A percentile compares a stretch with the other conserved stretches of the same genome.
Conservation (phyloP, 1,140 invertebrate genomes). For the Ostrea denselamellosa region DNA sequence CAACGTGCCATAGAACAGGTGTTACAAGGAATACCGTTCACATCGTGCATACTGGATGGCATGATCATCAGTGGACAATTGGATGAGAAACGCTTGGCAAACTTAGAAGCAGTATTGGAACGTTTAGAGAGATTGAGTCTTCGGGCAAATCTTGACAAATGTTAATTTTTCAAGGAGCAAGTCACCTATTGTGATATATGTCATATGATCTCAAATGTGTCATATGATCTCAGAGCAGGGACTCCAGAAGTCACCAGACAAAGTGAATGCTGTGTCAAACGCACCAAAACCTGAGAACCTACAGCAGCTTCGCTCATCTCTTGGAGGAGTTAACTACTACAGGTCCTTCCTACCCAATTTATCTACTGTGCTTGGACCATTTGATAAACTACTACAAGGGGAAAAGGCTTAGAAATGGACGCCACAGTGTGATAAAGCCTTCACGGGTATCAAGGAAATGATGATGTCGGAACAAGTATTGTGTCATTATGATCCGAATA, state of each 20-base stretch:
- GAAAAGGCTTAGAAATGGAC: too few species aligned
- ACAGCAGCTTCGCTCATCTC: too few species aligned
- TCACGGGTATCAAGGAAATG: conserved; percentile 33
- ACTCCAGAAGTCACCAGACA: too few species aligned
- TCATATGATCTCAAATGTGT: too few species aligned
- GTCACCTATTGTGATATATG: not conserved
- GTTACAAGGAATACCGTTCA: conserved; percentile 57
- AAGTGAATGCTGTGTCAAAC: too few species aligned
- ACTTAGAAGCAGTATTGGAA: too few species aligned
- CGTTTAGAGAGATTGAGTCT: not conserved
- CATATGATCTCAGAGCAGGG: not conserved
- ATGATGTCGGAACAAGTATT: too few species aligned
- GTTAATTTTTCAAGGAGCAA: conserved; percentile 35
- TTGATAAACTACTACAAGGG: too few species aligned
- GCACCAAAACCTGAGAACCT: too few species aligned
- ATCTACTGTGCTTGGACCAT: too few species aligned
- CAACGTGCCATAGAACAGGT: conserved; percentile 77
- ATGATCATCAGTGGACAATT: conserved; percentile 51
- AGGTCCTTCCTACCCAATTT: too few species aligned
- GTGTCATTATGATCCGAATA: conserved; percentile 51
- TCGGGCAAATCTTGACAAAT: not conserved
- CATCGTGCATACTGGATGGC: conserved; percentile 51
- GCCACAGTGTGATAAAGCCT: conserved; percentile 27
- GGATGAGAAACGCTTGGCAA: not conserved
- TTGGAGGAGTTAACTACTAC: too few species aligned